These are phyloP conservation scores for Larimichthys crocea DNA, from an alignment of 2,113 vertebrate genomes.

Conservation along the genomic window DNA sequence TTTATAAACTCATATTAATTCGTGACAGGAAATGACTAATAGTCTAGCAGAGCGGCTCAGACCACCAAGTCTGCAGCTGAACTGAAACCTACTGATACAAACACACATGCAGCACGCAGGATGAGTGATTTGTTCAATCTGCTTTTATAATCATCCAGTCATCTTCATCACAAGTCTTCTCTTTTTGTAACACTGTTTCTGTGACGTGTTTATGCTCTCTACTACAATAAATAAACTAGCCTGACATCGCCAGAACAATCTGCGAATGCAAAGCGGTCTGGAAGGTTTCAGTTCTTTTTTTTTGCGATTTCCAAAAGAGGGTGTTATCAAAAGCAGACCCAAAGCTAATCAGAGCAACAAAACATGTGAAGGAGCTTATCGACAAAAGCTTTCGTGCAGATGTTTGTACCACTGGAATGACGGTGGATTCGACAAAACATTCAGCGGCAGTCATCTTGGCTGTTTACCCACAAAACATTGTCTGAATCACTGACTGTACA, in stretches of 20 bases:
- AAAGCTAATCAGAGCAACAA: too few species aligned
- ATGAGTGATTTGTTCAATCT: background rate
- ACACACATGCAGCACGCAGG: background rate
- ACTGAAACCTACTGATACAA: constrained; percentile 16
- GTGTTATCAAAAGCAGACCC: too few species aligned
- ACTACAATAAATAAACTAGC: background rate
- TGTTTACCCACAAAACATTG: too few species aligned
- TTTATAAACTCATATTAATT: constrained; percentile 15
- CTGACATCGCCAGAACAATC: background rate
- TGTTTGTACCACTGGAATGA: too few species aligned
- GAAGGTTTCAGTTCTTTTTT: too few species aligned
- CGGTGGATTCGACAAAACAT: too few species aligned
- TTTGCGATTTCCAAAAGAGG: too few species aligned
- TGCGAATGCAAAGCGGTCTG: background rate
- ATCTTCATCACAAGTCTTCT: background rate
- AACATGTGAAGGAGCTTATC: too few species aligned
- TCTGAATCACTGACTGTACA: too few species aligned
- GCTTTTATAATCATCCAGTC: background rate
- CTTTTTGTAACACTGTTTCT: background rate
- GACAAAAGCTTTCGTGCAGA: too few species aligned
- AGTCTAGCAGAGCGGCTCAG: constrained; percentile 4
- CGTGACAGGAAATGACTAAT: constrained; percentile 3
- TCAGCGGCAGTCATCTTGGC: too few species aligned
- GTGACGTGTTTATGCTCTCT: background rate
- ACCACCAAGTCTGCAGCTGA: constrained; percentile 6